phyloP scores from a whole-genome alignment of 2,888 invertebrate genomes.

The Sialis lutaria region DNA sequence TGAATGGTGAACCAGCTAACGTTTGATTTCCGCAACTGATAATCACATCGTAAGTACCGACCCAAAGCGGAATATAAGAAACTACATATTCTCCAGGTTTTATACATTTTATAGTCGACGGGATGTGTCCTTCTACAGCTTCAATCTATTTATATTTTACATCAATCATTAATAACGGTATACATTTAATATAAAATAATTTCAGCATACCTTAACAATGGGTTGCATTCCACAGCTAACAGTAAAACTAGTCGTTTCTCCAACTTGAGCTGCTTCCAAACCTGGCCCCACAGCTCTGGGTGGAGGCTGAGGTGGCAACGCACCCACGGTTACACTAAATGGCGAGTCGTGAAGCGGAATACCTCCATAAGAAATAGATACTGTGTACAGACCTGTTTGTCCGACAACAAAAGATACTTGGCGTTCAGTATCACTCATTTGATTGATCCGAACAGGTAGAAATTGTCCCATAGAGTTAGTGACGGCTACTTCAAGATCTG shows the following conservation, averaged over 20 bases:
- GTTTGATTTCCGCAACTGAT: conserved; percentile 41
- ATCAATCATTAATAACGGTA: neutral
- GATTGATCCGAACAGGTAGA: conserved; percentile 59
- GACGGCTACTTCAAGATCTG: conserved; percentile 73
- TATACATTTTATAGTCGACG: conserved; percentile 29
- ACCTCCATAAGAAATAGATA: conserved; percentile 52
- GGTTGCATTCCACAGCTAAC: conserved; percentile 43
- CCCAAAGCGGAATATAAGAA: conserved; percentile 76
- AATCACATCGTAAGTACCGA: conserved; percentile 81
- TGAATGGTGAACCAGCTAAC: conserved; percentile 41
- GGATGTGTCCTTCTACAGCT: conserved; percentile 34
- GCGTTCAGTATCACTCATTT: conserved; percentile 48
- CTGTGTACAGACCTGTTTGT: conserved; percentile 57
- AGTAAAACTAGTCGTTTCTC: conserved; percentile 53
- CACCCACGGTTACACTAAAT: conserved; percentile 39
- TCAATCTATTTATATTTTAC: conserved; percentile 15
- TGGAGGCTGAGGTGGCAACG: conserved; percentile 35
- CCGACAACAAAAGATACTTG: conserved; percentile 73
- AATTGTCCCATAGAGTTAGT: conserved; percentile 74
- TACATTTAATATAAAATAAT: conserved; percentile 3
- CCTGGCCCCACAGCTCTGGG: conserved; percentile 49
- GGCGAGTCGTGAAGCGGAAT: conserved; percentile 35
- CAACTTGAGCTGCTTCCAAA: conserved; percentile 47
- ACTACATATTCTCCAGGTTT: conserved; percentile 71
- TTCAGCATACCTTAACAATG: conserved; percentile 39